phyloP scores from a whole-genome alignment of 2,888 invertebrate genomes.

The Zhuqinia jingwanae region DNA sequence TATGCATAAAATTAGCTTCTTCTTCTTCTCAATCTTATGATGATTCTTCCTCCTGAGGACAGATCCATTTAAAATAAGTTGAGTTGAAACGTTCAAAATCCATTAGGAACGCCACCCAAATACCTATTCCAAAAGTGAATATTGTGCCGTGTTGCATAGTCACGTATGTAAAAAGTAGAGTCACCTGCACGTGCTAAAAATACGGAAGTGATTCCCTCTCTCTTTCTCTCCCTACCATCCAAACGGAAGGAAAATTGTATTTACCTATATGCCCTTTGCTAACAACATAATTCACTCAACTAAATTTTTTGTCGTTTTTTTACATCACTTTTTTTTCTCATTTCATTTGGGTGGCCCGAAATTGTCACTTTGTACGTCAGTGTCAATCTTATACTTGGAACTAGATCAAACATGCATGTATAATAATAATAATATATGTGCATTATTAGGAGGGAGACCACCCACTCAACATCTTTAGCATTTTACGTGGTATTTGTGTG shows the following conservation, averaged over 20 bases:
- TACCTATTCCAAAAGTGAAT: neutral
- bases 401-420: no score
- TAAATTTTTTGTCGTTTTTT: neutral
- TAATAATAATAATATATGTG: no score
- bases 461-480: slow-evolving; percentile 51
- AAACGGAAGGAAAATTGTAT: neutral
- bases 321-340: neutral
- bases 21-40: neutral
- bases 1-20: no score
- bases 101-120: neutral
- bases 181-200: slow-evolving; percentile 44
- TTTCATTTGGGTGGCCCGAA: slow-evolving; percentile 70
- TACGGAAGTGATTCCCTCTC: neutral
- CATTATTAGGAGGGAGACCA: slow-evolving; percentile 38
- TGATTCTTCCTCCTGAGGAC: neutral
- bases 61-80: neutral
- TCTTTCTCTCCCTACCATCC: neutral
- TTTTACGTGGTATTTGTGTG: neutral
- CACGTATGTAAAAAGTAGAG: neutral
- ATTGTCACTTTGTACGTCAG: slow-evolving; percentile 63
- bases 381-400: slow-evolving; percentile 54
- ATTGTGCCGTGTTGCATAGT: neutral
- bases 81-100: slow-evolving; percentile 2
- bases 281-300: neutral
- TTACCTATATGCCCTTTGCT: no score